phyloP scores from a whole-genome alignment of 92 coral and sea anemone species.

The Zoanthus gigantus region DNA sequence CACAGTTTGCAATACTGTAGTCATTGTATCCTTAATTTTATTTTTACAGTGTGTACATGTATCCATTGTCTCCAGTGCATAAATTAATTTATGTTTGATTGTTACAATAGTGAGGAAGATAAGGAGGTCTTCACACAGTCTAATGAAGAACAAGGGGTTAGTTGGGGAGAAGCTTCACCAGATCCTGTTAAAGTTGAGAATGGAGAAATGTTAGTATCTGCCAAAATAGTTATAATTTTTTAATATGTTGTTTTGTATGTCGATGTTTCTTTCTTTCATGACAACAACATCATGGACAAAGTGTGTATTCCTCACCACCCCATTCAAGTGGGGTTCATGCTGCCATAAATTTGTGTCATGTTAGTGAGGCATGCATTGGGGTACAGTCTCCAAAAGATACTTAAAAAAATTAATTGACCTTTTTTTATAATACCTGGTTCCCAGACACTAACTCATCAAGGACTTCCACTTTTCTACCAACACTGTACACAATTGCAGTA shows the following conservation, averaged over 20 bases:
- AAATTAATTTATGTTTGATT: not conserved
- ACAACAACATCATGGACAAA: too few relatives aligned
- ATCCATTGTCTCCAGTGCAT: not conserved
- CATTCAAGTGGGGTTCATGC: too few relatives aligned
- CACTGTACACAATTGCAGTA: too few relatives aligned
- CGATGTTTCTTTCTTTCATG: not conserved
- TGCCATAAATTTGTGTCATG: too few relatives aligned
- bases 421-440: too few relatives aligned
- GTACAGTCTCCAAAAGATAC: too few relatives aligned
- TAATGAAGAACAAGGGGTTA: conserved; percentile 52
- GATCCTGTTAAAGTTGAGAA: conserved; percentile 68
- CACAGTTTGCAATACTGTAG: too few relatives aligned
- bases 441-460: too few relatives aligned
- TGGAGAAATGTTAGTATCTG: conserved; percentile 51
- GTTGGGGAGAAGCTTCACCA: conserved; percentile 78
- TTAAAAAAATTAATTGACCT: too few relatives aligned
- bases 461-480: too few relatives aligned
- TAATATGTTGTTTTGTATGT: not conserved
- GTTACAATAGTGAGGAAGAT: conserved; percentile 53
- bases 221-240: not conserved
- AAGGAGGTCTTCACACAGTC: conserved; percentile 63
- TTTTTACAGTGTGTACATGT: not conserved
- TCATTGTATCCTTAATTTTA: not conserved
- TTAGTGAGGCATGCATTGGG: too few relatives aligned
- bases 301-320: too few relatives aligned